Evolutionary conservation across 2,797 vertebrate genomes (phyloP).

Genomic region (Morus bassanus): DNA sequence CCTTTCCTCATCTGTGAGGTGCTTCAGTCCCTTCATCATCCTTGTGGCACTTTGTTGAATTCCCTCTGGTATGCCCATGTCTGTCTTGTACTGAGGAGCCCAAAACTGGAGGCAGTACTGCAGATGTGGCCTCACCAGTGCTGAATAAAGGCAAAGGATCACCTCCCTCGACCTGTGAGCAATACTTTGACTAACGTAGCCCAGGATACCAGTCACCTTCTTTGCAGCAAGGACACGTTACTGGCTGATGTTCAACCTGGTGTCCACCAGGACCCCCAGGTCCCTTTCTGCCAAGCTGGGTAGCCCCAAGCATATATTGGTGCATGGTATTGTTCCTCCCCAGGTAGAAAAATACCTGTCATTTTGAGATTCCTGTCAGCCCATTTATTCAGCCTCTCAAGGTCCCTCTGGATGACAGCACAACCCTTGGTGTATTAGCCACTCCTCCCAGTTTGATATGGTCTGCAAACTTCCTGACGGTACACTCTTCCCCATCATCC

Average conservation of each 20-base stretch:
- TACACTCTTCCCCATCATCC: background rate
- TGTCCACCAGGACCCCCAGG: background rate
- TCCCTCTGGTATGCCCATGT: background rate
- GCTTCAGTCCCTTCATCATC: background rate
- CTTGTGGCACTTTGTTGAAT: background rate
- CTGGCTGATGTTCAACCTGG: background rate
- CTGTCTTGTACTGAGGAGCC: background rate
- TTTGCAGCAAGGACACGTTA: background rate
- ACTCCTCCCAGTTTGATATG: background rate
- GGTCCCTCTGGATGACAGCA: background rate
- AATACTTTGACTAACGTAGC: background rate
- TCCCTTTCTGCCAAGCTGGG: background rate
- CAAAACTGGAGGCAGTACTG: background rate
- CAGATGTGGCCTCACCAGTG: background rate
- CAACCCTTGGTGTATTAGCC: background rate
- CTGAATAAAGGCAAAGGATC: background rate
- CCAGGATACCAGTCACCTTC: background rate
- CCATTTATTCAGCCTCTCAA: background rate
- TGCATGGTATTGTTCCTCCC: background rate
- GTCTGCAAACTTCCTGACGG: background rate
- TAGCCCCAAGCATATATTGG: background rate
- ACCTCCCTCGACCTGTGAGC: accelerated
- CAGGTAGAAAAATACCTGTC: background rate
- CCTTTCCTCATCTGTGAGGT: background rate
- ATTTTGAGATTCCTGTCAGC: background rate